These are phyloP conservation scores for Adelognathus sp. DNA, from an alignment of 2,888 invertebrate species.

Conservation along the genomic window DNA sequence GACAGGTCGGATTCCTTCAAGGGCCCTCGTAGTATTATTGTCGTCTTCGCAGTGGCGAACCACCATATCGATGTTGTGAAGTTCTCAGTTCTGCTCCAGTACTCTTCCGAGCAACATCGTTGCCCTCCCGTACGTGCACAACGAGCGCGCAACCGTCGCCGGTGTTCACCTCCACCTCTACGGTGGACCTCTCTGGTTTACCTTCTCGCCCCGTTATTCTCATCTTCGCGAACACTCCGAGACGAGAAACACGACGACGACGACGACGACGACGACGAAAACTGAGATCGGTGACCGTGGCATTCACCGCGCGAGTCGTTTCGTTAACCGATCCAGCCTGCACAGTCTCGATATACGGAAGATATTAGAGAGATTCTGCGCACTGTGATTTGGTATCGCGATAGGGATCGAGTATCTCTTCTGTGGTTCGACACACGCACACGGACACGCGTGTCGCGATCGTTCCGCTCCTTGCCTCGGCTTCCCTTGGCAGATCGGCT, in stretches of 20 bases:
- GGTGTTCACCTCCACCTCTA: constrained; percentile 3
- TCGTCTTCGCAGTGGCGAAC: constrained; percentile 54
- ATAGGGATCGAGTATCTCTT: constrained; percentile 9
- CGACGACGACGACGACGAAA: constrained; percentile 3
- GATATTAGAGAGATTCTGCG: not conserved
- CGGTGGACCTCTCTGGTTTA: not conserved
- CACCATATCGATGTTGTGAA: constrained; percentile 64
- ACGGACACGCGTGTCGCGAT: not conserved
- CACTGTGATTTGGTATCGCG: not conserved
- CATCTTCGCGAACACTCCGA: constrained; percentile 21
- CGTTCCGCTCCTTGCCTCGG: not conserved
- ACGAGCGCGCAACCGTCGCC: not conserved
- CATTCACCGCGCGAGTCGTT: not conserved
- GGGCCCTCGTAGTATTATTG: constrained; percentile 65
- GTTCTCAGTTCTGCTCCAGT: constrained; percentile 76
- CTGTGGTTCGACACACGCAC: not conserved
- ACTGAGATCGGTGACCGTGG: not conserved
- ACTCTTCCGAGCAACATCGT: constrained; percentile 73
- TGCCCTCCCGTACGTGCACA: constrained; percentile 46
- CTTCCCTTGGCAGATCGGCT: not conserved
- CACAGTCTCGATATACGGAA: not conserved
- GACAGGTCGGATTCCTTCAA: constrained; percentile 24
- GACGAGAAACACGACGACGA: too few species aligned
- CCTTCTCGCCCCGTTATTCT: constrained; percentile 57
- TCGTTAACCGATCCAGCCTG: not conserved